These are phyloP conservation scores for Rhizoglyphus robini DNA, from an alignment of 1,140 invertebrate species.

Conservation along the genomic window DNA sequence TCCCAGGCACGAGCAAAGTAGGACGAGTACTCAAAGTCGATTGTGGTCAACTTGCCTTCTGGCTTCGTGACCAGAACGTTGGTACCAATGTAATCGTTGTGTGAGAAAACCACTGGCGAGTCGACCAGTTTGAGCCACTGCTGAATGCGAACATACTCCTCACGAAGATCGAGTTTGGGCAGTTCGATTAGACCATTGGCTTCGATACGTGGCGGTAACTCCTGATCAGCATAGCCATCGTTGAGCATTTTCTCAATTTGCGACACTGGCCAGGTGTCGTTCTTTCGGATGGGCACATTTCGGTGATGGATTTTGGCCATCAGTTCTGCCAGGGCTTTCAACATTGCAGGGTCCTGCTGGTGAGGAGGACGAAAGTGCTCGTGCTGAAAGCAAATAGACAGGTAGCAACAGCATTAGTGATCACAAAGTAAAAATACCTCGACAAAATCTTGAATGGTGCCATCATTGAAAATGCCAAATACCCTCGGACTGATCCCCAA, in stretches of 20 bases:
- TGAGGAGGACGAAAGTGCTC: background rate
- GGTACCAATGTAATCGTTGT: conserved; percentile 8
- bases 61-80: conserved; percentile 6
- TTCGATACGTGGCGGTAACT: background rate
- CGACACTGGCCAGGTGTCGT: background rate
- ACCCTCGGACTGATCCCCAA: background rate
- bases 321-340: background rate
- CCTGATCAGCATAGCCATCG: background rate
- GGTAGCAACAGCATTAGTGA: too few relatives aligned
- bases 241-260: background rate
- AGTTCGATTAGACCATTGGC: background rate
- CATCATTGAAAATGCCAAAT: background rate
- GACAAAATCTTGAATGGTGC: background rate
- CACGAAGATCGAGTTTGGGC: background rate
- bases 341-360: background rate
- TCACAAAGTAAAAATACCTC: too few relatives aligned
- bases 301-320: background rate
- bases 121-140: background rate
- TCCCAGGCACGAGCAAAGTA: background rate
- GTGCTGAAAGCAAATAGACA: background rate
- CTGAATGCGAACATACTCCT: background rate
- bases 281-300: background rate
- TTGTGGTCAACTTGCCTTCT: background rate
- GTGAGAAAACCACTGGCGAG: background rate
- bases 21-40: conserved; percentile 8